Conservation (phyloP, 2,797 vertebrate genomes). For the Hafferia zeledoni region DNA sequence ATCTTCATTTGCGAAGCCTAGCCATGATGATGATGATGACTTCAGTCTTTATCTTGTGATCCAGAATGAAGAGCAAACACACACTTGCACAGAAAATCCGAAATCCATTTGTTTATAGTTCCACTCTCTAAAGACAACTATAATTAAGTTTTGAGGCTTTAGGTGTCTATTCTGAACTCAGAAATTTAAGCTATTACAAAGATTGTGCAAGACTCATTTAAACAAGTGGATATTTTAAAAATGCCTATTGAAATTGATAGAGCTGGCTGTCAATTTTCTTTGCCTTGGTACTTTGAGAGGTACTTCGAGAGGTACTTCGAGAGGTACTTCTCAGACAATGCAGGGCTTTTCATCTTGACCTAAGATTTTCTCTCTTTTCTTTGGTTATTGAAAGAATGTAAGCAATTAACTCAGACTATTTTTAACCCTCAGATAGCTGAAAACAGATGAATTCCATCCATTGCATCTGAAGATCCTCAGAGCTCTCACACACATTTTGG, state of each 20-base stretch:
- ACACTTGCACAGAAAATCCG: background rate
- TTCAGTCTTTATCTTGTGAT: background rate
- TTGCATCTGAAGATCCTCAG: background rate
- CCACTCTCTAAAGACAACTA: background rate
- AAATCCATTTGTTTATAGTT: background rate
- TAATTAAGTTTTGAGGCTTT: background rate
- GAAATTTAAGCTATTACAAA: background rate
- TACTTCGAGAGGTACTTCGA: background rate
- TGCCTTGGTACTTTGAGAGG: background rate
- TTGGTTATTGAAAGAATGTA: background rate
- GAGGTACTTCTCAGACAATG: background rate
- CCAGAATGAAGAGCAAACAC: background rate
- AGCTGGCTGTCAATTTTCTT: background rate
- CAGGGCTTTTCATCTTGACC: background rate
- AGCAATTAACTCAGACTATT: background rate
- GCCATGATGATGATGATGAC: too few relatives aligned
- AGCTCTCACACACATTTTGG: accelerated
- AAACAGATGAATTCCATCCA: background rate
- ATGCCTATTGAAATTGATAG: background rate
- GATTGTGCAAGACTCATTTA: background rate
- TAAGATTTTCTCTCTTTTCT: background rate
- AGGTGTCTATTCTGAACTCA: background rate
- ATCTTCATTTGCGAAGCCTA: too few relatives aligned
- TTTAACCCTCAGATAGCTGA: background rate
- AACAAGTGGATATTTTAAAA: background rate